Base-by-base conservation (phyloP, 1,140 invertebrate genomes). In the Bombus breviceps region DNA sequence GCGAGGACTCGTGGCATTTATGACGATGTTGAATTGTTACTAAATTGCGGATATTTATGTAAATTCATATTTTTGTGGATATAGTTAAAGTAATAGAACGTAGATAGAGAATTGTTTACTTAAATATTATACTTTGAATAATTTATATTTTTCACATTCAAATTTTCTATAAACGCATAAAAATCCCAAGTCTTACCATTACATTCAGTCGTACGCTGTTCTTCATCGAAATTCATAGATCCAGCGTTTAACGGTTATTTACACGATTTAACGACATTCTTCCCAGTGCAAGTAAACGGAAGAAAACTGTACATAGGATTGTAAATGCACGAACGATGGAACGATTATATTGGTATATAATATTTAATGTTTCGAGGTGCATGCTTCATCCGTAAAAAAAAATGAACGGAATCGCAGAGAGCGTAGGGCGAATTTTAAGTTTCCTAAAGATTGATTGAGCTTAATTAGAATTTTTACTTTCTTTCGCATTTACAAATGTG, bases 341-440 rank as follows among this genome's bases (percentile, higher is more conserved):
- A 78, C 71, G 64, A 79, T 59, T 79, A 69, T 37, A 79, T 71
- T 12, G 66, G 43, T 34, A 53, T 75, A 76, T 28, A 32, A 43
- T 59, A 66, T 79, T 84, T 72, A 79, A 62, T 71, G 75, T 79
- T 79, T 84, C 82, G 82, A 79, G 76, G 76, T 71, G 75, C 66
- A 62, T 71, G 82, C 18, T 66, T 68, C 59, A 25, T 68, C 72
- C 41, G 81, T 77, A 66, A 75, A 34, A 22, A 2, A 75, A 34
- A 41, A 10, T 18, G 25, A 64, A 83, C 28, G 32, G 18, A 12
- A 34, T 39, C 34, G 47, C 72, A 53, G 41, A 28, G 32, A n/a
- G 32, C 25, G 78, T 25, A 41, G 25, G 10, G 64, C 1, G 72
- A 28, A 76, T 83, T 62, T 43, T 76, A 83, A 1, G 62, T 83